A percentile compares a stretch with the other conserved stretches of the same genome.
phyloP scores from a whole-genome alignment of 1,140 invertebrate genomes.

The Diploscapter pachys region DNA sequence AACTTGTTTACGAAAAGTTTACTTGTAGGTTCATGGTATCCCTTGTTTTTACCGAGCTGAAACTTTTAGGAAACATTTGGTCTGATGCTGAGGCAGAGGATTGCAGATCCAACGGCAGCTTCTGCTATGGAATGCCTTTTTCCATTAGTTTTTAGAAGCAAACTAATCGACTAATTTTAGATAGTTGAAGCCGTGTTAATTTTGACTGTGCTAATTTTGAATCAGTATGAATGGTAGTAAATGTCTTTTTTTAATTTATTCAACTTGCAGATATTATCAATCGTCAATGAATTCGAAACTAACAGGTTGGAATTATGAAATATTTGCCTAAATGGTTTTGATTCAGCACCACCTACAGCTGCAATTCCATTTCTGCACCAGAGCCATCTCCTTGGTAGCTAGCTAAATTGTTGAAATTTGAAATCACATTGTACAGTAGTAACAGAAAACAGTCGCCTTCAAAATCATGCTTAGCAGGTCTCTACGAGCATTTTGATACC shows the following conservation, averaged over 20 bases:
- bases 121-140: neutral
- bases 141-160: too few relatives aligned
- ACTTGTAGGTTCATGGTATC: constrained; percentile 11
- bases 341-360: constrained; percentile 15
- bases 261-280: constrained; percentile 35
- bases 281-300: constrained; percentile 35
- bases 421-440: too few relatives aligned
- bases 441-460: neutral
- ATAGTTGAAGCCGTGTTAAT: constrained; percentile 33
- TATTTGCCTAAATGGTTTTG: too few relatives aligned
- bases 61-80: constrained; percentile 35
- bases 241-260: constrained; percentile 31
- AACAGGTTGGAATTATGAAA: neutral
- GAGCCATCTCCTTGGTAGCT: constrained; percentile 25
- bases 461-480: constrained; percentile 9
- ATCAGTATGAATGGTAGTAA: constrained; percentile 26
- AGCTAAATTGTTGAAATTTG: too few relatives aligned
- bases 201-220: constrained; percentile 21
- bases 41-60: constrained; percentile 13
- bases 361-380: constrained; percentile 41
- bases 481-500: constrained; percentile 9
- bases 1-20: neutral
- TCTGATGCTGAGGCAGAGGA: constrained; percentile 31
- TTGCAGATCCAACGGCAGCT: constrained; percentile 15
- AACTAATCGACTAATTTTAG: constrained; percentile 3